Evolutionary conservation across 2,113 vertebrate genomes (phyloP).

Genomic region (Paralichthys olivaceus): DNA sequence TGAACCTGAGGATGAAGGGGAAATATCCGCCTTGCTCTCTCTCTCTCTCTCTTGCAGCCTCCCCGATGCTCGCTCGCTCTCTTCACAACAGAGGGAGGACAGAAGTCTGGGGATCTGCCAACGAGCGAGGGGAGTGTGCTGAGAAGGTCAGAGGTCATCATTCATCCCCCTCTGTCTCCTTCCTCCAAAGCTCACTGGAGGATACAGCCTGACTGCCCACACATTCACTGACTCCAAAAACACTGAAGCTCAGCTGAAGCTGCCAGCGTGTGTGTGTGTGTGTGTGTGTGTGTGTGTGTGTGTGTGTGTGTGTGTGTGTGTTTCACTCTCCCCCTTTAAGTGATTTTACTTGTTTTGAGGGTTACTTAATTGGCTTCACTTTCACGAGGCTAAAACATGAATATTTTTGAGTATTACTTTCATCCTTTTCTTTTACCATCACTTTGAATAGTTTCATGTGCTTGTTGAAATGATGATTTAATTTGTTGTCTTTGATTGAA

Average conservation of each 20-base stretch:
- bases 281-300: conserved; percentile 19
- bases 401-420: too few relatives aligned
- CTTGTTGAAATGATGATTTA: too few relatives aligned
- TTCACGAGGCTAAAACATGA: too few relatives aligned
- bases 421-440: too few relatives aligned
- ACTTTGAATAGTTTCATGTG: too few relatives aligned
- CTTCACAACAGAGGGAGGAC: conserved; percentile 30
- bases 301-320: background rate
- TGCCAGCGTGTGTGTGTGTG: conserved; percentile 18
- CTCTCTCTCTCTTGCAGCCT: too few relatives aligned
- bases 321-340: background rate
- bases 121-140: conserved; percentile 19
- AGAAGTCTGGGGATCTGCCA: conserved; percentile 35
- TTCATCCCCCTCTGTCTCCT: conserved; percentile 43
- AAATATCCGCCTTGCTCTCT: background rate
- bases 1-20: conserved; percentile 34
- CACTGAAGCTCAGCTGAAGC: conserved; percentile 29
- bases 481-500: too few relatives aligned
- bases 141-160: conserved; percentile 50
- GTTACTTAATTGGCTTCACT: background rate
- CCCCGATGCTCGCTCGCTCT: background rate
- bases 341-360: background rate
- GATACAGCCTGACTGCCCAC: conserved; percentile 30
- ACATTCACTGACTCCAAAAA: conserved; percentile 18
- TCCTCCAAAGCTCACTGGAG: conserved; percentile 58